Base-by-base conservation (phyloP, 2,113 vertebrate species). In the Chionis minor region DNA sequence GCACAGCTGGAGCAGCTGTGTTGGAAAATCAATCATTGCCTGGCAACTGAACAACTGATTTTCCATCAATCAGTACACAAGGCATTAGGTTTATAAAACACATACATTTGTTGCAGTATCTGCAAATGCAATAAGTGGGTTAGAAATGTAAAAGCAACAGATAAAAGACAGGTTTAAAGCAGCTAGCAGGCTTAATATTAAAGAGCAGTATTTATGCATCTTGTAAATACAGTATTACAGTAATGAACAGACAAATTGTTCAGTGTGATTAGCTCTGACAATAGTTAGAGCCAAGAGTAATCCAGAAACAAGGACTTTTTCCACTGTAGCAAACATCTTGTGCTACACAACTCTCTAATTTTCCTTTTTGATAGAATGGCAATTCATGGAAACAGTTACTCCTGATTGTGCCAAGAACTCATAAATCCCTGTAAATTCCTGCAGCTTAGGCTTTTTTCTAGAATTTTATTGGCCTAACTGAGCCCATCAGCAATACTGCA, bases 1-100 rank as follows among this genome's bases (percentile, higher is more conserved):
- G 95, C 96, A 97, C 98, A 98, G 98, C 98, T 98, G 98, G 97
- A 98, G 95, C 97, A 98, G 98, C 98, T 98, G 98, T 96, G 95
- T 98, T 97, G 97, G 98, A 98, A 98, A 98, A 98, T 98, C 98
- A 98, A 98, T 98, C 98, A 98, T 97, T 97, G 96, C 97, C 96
- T 98, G 97, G 97, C 98, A 98, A 98, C 97, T 96, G 96, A 96
- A 96, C 89, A 92, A 93, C 97, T 98, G 97, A 98, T 98, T 98
- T 98, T 94, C 98, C 98, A 98, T 98, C 98, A 98, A 98, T 98
- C 98, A 98, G 97, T 97, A 97, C 92, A 98, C 77, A 95, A 97
- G 94, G 97, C 92, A 81, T 90, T 96, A 94, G 87, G 8, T 97
- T 98, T 97, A 98, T 97, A 97, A 97, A 98, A 93, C 97, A 89